Conservation (phyloP, 2,797 vertebrate species). For the Paedocypris micromegethes region DNA sequence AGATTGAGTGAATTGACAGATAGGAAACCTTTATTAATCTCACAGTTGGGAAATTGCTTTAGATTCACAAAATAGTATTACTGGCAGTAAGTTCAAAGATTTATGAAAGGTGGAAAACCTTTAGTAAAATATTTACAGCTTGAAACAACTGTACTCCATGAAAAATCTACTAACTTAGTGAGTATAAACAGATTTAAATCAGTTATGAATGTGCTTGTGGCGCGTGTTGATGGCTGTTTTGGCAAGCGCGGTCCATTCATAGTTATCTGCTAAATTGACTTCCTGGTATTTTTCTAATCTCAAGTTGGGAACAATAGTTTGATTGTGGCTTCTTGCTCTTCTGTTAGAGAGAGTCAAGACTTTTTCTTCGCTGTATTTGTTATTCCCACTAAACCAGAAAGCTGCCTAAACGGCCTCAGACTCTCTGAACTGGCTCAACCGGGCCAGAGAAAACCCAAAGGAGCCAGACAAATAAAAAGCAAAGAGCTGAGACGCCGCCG, state of each 20-base stretch:
- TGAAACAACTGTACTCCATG: too few relatives aligned
- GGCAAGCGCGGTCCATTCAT: constrained; percentile 56
- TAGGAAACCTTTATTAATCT: too few relatives aligned
- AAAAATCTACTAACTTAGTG: too few relatives aligned
- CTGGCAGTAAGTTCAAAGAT: too few relatives aligned
- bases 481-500: constrained; percentile 65
- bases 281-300: constrained; percentile 58
- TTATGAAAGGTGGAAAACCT: too few relatives aligned
- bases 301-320: constrained; percentile 66
- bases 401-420: constrained; percentile 65
- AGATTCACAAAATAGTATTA: too few relatives aligned
- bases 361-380: constrained; percentile 70
- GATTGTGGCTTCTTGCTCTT: constrained; percentile 64
- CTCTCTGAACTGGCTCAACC: constrained; percentile 63
- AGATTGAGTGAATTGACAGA: too few relatives aligned
- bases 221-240: neutral
- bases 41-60: too few relatives aligned
- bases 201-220: constrained; percentile 5
- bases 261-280: constrained; percentile 64
- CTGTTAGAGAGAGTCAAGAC: constrained; percentile 59
- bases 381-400: constrained; percentile 72
- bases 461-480: constrained; percentile 77
- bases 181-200: neutral
- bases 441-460: constrained; percentile 76
- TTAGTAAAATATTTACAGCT: too few relatives aligned